Percentiles rank a stretch among this genome's conserved stretches.
Evolutionary conservation across 1,140 invertebrate genomes (phyloP).

Genomic region (Globodera rostochiensis): DNA sequence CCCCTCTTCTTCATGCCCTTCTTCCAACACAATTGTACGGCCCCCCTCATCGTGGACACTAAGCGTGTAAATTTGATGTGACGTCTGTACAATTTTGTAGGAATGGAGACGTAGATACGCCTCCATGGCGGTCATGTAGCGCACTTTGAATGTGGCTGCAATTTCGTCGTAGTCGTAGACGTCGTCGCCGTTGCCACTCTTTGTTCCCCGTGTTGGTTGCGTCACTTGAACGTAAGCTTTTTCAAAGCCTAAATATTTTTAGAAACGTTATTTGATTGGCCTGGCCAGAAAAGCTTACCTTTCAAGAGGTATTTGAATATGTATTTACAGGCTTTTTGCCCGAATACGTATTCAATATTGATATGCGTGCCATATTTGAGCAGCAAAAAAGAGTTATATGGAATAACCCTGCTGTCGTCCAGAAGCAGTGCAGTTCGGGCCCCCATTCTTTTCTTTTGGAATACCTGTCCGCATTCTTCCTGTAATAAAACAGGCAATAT

Average conservation of each 20-base stretch:
- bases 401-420: background rate
- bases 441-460: background rate
- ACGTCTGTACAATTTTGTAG: background rate
- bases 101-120: background rate
- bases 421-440: background rate
- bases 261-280: background rate
- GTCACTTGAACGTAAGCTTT: background rate
- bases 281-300: background rate
- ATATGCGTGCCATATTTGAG: background rate
- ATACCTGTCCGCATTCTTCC: background rate
- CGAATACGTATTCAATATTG: too few relatives aligned
- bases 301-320: background rate
- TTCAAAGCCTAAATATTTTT: background rate
- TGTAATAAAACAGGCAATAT: background rate
- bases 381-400: background rate
- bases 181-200: background rate
- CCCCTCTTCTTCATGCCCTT: too few relatives aligned
- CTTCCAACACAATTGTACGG: too few relatives aligned
- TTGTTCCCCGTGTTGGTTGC: background rate
- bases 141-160: conserved; percentile 7
- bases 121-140: conserved; percentile 8
- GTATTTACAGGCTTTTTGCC: background rate
- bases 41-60: background rate
- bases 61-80: background rate
- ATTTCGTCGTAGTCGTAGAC: conserved; percentile 6